Evolutionary conservation across 2,113 vertebrate genomes (phyloP).

Genomic region (Prunella fulvescens): DNA sequence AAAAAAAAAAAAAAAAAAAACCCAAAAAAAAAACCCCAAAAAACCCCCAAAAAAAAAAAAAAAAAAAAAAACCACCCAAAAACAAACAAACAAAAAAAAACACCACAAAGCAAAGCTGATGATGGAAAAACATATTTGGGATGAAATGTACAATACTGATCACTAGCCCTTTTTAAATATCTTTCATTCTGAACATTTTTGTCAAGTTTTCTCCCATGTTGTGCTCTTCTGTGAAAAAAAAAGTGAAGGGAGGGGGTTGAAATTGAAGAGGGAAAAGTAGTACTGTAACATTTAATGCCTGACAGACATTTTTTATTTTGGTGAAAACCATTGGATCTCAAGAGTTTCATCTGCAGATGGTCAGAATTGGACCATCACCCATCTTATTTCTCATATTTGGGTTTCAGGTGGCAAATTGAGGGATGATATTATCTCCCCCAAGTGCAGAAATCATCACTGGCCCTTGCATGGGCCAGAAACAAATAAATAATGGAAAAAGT

Average conservation of each 20-base stretch:
- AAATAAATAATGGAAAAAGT: neutral
- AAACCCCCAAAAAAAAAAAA: too few species aligned
- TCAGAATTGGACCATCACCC: neutral
- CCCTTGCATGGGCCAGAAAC: neutral
- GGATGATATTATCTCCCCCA: neutral
- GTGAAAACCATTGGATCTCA: neutral
- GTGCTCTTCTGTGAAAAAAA: neutral
- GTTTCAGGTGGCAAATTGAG: neutral
- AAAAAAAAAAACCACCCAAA: neutral
- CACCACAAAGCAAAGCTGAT: neutral
- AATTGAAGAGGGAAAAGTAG: accelerated
- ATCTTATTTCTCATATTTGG: neutral
- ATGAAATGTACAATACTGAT: neutral
- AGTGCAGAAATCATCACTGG: neutral
- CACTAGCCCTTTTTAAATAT: neutral
- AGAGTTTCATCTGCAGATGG: neutral
- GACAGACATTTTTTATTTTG: neutral
- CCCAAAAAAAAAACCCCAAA: too few species aligned
- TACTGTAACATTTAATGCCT: neutral
- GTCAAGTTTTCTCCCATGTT: neutral
- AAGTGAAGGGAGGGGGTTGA: neutral
- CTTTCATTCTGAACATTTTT: neutral
- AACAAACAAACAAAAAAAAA: neutral
- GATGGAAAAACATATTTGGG: neutral
- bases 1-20: neutral